Evolutionary conservation across 1,140 invertebrate genomes (phyloP).

Genomic region (Drosophila elegans): DNA sequence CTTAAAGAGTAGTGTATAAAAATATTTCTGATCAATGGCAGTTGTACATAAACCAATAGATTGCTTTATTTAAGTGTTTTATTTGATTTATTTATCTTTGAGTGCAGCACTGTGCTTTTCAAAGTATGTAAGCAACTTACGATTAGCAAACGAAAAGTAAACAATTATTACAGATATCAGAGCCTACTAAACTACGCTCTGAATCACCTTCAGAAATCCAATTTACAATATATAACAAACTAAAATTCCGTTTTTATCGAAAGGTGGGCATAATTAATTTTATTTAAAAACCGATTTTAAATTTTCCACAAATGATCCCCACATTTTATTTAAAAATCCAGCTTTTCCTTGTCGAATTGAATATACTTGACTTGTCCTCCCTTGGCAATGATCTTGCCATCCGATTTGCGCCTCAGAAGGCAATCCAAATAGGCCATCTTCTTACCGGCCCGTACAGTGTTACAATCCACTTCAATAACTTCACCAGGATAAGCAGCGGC

Average conservation of each 20-base stretch:
- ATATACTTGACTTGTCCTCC: conserved; percentile 93
- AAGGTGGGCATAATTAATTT: neutral
- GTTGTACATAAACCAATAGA: neutral
- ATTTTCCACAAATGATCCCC: neutral
- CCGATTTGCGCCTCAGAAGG: conserved; percentile 90
- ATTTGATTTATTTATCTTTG: neutral
- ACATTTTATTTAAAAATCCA: neutral
- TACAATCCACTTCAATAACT: conserved; percentile 91
- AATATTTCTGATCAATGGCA: neutral
- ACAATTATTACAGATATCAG: neutral
- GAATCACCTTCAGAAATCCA: neutral
- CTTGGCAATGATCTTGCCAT: conserved; percentile 90
- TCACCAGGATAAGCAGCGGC: conserved; percentile 91
- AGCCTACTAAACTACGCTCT: neutral
- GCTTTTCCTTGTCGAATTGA: conserved; percentile 61
- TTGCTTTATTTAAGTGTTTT: conserved; percentile 5
- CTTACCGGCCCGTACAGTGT: conserved; percentile 90
- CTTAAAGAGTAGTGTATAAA: too few species aligned
- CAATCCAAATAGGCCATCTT: conserved; percentile 93
- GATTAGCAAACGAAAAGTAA: neutral
- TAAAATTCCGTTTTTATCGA: too few species aligned
- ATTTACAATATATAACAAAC: too few species aligned
- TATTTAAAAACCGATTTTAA: neutral
- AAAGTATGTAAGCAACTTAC: neutral
- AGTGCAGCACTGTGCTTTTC: conserved; percentile 8